Conservation (phyloP, 2,888 invertebrate species). For the Tethea ocularis region DNA sequence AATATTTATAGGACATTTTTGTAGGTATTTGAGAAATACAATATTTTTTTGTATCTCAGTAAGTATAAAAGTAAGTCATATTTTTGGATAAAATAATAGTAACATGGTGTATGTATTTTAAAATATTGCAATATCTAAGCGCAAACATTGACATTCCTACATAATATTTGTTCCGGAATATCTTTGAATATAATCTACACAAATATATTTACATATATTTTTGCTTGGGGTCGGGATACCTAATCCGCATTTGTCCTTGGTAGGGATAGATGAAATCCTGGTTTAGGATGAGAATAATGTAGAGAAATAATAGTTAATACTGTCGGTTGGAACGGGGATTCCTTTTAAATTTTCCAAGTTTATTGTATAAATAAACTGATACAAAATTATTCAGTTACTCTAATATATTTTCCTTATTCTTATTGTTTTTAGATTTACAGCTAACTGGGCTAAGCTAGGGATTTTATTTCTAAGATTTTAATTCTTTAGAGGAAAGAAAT, state of each 20-base stretch:
- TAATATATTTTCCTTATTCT: not conserved
- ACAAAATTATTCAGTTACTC: not conserved
- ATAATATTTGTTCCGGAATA: constrained; percentile 14
- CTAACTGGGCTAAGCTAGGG: too few species aligned
- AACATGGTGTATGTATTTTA: not conserved
- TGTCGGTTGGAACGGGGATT: not conserved
- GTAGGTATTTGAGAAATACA: not conserved
- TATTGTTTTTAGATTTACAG: not conserved
- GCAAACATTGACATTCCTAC: constrained; percentile 11
- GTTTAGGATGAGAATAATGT: constrained; percentile 21
- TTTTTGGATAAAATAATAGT: not conserved
- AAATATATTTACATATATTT: constrained; percentile 24
- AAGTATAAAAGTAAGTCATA: too few species aligned
- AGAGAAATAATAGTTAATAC: constrained; percentile 9
- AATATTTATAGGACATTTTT: too few species aligned
- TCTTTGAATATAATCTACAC: constrained; percentile 20
- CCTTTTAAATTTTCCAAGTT: not conserved
- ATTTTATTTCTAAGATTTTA: too few species aligned
- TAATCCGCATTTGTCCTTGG: constrained; percentile 22
- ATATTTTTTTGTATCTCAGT: too few species aligned
- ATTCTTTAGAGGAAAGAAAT: too few species aligned
- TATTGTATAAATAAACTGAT: not conserved
- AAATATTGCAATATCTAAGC: not conserved
- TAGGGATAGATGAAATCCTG: constrained; percentile 20
- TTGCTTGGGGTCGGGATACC: constrained; percentile 17